Evolutionary conservation across 2,888 invertebrate genomes (phyloP).

Genomic region (Lasioglossum figueresi): DNA sequence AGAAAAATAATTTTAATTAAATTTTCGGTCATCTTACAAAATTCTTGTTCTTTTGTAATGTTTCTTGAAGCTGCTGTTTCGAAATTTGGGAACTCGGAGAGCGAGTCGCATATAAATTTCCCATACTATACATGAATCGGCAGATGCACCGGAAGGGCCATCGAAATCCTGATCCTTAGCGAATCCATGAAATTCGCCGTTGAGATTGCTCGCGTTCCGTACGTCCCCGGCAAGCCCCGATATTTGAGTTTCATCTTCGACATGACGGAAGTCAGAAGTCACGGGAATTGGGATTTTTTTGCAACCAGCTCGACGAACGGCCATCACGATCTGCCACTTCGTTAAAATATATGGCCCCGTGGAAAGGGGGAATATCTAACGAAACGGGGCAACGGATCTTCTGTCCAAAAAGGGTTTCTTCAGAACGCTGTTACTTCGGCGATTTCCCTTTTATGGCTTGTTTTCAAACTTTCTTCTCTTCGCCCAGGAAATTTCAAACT

Average conservation of each 20-base stretch:
- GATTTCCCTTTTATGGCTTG: slow-evolving; percentile 9
- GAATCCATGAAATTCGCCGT: not conserved
- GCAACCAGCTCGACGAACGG: not conserved
- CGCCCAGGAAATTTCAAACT: not conserved
- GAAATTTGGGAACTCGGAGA: not conserved
- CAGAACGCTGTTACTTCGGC: not conserved
- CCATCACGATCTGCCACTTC: not conserved
- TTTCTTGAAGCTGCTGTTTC: not conserved
- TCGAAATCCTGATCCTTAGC: not conserved
- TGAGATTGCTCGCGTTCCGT: not conserved
- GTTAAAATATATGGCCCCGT: slow-evolving; percentile 9
- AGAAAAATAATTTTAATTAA: no score
- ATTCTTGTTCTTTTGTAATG: not conserved
- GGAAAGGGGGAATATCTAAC: not conserved
- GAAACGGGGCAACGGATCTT: not conserved
- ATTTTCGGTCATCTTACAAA: not conserved
- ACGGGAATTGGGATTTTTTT: slow-evolving; percentile 19
- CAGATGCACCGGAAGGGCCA: not conserved
- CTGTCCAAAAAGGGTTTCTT: slow-evolving; percentile 2
- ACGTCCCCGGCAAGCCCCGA: not conserved
- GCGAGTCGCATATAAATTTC: not conserved
- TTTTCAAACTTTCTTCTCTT: slow-evolving; percentile 2
- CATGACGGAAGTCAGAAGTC: not conserved
- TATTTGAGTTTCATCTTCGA: slow-evolving; percentile 4
- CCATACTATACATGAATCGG: not conserved